Evolutionary conservation across 2,113 vertebrate genomes (phyloP).

Genomic region (Melospiza georgiana): DNA sequence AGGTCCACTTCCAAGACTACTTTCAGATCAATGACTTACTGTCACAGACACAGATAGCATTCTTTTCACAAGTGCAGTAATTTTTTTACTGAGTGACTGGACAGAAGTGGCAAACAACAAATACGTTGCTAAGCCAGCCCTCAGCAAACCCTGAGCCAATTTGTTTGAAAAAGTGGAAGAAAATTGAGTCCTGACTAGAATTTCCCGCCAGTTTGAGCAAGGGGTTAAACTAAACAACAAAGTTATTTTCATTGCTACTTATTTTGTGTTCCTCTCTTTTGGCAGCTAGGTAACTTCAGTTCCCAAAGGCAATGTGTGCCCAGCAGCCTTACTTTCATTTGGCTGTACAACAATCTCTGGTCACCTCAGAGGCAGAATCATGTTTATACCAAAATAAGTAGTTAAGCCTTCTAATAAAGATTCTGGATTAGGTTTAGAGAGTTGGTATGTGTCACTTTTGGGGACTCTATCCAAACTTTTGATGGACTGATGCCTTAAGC

Average conservation of each 20-base stretch:
- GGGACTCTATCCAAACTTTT: neutral
- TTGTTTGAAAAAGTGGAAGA: neutral
- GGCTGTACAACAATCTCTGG: neutral
- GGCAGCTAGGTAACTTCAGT: neutral
- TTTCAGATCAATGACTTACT: neutral
- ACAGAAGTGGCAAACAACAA: neutral
- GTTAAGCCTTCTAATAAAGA: neutral
- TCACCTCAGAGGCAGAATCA: neutral
- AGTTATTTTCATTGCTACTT: neutral
- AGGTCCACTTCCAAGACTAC: neutral
- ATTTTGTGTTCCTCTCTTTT: neutral
- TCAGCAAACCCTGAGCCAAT: neutral
- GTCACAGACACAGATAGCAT: neutral
- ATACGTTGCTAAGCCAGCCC: neutral
- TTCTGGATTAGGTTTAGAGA: neutral
- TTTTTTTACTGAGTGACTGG: neutral
- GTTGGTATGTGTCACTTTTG: neutral
- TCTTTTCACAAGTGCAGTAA: neutral
- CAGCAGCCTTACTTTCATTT: neutral
- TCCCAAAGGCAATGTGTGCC: accelerated
- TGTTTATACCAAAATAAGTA: neutral
- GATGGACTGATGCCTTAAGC: neutral
- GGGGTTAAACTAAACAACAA: neutral
- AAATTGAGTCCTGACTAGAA: neutral
- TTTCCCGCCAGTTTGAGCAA: neutral